These are phyloP conservation scores for Copidosoma aretas DNA, from an alignment of 2,888 invertebrate genomes.

Conservation along the genomic window DNA sequence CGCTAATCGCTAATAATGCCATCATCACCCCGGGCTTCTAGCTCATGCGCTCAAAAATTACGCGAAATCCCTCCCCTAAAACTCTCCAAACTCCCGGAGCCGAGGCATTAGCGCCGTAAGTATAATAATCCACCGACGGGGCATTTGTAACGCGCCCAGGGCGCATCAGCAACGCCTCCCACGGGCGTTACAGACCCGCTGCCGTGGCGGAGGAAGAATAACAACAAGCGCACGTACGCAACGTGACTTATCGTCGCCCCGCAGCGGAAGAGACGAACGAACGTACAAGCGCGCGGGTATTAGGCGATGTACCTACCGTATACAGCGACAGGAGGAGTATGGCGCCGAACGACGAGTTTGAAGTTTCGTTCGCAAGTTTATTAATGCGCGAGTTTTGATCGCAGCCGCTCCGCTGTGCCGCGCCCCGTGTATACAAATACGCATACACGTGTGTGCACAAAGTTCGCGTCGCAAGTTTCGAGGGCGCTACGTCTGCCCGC, in stretches of 20 bases:
- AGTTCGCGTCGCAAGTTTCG: conserved; percentile 29
- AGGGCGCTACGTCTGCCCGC: conserved; percentile 29
- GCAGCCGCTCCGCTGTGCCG: background rate
- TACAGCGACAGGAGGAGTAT: background rate
- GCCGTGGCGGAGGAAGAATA: too few relatives aligned
- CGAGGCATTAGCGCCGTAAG: conserved; percentile 2
- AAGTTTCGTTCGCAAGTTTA: conserved; percentile 42
- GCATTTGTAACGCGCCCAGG: conserved; percentile 4
- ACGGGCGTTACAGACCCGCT: too few relatives aligned
- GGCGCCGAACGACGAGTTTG: conserved; percentile 7
- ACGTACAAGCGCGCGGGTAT: conserved; percentile 23
- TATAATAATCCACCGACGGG: conserved; percentile 20
- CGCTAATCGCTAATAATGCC: background rate
- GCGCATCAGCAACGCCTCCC: conserved; percentile 19
- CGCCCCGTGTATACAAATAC: background rate
- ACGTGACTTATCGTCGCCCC: conserved; percentile 30
- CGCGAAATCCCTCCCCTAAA: too few relatives aligned
- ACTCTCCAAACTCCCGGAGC: background rate
- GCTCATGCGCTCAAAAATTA: background rate
- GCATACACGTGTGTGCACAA: background rate
- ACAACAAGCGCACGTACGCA: conserved; percentile 3
- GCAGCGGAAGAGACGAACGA: background rate
- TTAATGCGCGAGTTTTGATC: conserved; percentile 41
- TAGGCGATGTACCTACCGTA: background rate
- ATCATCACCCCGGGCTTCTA: background rate